Evolutionary conservation across 2,888 invertebrate genomes (phyloP), one percentile per base, ranked within the genome.

Genomic region (Phymatocera aterrima): DNA sequence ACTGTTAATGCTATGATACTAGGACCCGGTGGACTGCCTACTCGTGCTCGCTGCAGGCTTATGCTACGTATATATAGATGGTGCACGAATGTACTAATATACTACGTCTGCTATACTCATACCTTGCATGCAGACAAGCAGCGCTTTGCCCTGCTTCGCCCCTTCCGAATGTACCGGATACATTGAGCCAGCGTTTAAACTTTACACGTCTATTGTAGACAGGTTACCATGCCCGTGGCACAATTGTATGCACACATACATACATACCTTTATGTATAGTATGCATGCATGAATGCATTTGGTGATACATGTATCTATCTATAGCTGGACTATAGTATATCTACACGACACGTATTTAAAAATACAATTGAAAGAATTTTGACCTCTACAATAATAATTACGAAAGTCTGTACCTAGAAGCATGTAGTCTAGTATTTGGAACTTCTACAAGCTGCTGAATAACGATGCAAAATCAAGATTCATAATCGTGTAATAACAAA

Each of bases 131-230:
- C 57, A 43, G 43, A 43, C 43, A 12, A 1, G 43, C 43, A 43
- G 43, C 43, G 43, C n/a, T n/a, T 57, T 28, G 57, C 31, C n/a
- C 18, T 31, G 34, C 18, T 64, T 64, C 18, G 68, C 24, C 68
- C 68, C 68, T 24, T 40, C 24, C 68, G 68, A 68, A 68, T 46
- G 68, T n/a, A 46, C 46, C 68, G 68, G 46, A 68, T 68, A 68
- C 68, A 24, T 46, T 28, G 68, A 24, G n/a, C n/a, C n/a, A n/a
- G 68, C 68, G 68, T 68, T 68, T 68, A 68, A 68, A 68, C 43
- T 46, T 68, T 68, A 68, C 68, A 46, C 68, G 68, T n/a, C 60
- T 68, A 46, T 68, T 68, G 68, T 68, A 43, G 21, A 43, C 43
- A 46, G 43, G 68, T 68, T 43, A 68, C 28, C 2, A 68, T 68